These are phyloP conservation scores for Chelonia mydas DNA, from an alignment of 2,797 vertebrate genomes.

Conservation along the genomic window DNA sequence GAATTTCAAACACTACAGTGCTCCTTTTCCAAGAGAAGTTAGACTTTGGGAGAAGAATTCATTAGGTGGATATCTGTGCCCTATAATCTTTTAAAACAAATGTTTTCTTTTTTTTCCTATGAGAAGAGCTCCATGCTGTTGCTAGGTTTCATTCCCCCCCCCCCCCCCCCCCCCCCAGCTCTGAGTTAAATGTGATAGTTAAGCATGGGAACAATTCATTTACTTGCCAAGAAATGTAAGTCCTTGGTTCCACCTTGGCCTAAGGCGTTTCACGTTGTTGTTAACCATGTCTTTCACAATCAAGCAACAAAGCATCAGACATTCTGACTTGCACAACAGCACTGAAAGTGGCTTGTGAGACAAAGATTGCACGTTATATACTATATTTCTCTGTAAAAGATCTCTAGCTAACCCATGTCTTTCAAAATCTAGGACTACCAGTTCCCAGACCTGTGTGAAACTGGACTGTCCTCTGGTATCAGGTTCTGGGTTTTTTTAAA, in stretches of 20 bases:
- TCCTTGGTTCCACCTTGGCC: conserved; percentile 53
- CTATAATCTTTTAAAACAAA: conserved; percentile 35
- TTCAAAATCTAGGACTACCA: conserved; percentile 13
- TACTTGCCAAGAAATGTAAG: conserved; percentile 55
- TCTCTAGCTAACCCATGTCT: conserved; percentile 15
- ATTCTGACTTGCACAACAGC: neutral
- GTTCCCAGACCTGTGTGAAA: conserved; percentile 12
- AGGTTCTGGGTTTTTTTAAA: neutral
- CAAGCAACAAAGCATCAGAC: conserved; percentile 64
- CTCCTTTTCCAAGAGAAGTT: conserved; percentile 54
- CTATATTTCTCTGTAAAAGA: conserved; percentile 20
- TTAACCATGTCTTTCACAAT: conserved; percentile 57
- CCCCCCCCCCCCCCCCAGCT: conserved; percentile 9
- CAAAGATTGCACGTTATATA: conserved; percentile 21
- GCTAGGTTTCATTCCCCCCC: conserved; percentile 30
- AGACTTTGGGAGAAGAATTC: conserved; percentile 65
- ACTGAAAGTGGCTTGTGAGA: conserved; percentile 47
- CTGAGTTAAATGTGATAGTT: conserved; percentile 58
- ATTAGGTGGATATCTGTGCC: conserved; percentile 45
- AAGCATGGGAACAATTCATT: conserved; percentile 51
- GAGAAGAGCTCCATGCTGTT: neutral
- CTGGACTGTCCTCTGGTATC: neutral
- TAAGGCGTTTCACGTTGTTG: conserved; percentile 54
- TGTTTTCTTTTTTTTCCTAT: neutral
- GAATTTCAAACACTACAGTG: conserved; percentile 51